Evolutionary conservation across 2,888 invertebrate genomes (phyloP).

Genomic region (Dasysyrphus tricinctus): DNA sequence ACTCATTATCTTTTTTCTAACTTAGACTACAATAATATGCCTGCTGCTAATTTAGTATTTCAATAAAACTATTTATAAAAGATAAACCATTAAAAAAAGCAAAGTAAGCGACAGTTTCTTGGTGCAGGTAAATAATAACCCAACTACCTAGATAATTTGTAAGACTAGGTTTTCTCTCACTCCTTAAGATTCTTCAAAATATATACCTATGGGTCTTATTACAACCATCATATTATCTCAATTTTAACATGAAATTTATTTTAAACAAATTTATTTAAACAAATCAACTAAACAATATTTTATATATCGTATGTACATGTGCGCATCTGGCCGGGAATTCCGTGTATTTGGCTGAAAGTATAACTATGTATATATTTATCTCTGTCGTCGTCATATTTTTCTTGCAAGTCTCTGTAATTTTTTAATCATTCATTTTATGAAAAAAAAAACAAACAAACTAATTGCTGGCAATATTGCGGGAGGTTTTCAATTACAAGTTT

Average conservation of each 20-base stretch:
- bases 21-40: slow-evolving; percentile 1
- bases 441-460: slow-evolving; percentile 69
- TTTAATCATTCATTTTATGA: slow-evolving; percentile 30
- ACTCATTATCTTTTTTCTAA: not conserved
- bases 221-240: slow-evolving; percentile 42
- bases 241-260: slow-evolving; percentile 26
- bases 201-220: slow-evolving; percentile 47
- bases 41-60: not conserved
- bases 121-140: slow-evolving; percentile 61
- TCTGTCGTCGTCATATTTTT: slow-evolving; percentile 77
- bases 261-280: slow-evolving; percentile 54
- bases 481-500: slow-evolving; percentile 59
- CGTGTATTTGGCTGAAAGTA: slow-evolving; percentile 83
- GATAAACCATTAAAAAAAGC: not conserved
- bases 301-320: slow-evolving; percentile 77
- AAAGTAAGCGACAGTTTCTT: slow-evolving; percentile 29
- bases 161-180: slow-evolving; percentile 8
- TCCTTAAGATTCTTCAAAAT: slow-evolving; percentile 35
- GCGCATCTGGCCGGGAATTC: slow-evolving; percentile 83
- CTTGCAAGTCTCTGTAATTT: slow-evolving; percentile 62
- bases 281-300: slow-evolving; percentile 50
- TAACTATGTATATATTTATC: slow-evolving; percentile 50
- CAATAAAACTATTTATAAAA: not conserved
- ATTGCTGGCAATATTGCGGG: slow-evolving; percentile 76
- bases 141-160: not conserved